A percentile compares a stretch with the other conserved stretches of the same genome.
Evolutionary conservation across 2,888 invertebrate species (phyloP).

Genomic region (Notodonta ziczac): DNA sequence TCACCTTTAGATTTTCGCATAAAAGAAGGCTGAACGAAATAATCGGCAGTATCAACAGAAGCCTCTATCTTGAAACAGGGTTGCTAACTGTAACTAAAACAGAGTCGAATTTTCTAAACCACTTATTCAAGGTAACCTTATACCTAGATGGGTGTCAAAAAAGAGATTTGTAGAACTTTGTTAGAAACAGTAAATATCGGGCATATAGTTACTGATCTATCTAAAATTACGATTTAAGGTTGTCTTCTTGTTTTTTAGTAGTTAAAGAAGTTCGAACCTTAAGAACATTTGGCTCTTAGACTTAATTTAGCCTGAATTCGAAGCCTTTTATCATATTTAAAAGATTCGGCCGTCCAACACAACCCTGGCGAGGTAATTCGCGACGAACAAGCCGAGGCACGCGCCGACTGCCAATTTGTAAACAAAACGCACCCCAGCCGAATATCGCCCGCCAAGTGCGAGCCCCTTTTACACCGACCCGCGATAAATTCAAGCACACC

Average conservation of each 20-base stretch:
- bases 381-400: constrained; percentile 52
- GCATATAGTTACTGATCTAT: too few relatives aligned
- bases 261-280: too few relatives aligned
- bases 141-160: too few relatives aligned
- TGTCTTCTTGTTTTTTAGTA: too few relatives aligned
- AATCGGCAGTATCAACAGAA: constrained; percentile 63
- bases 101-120: background rate
- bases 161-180: too few relatives aligned
- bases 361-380: constrained; percentile 49
- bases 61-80: constrained; percentile 53
- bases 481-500: constrained; percentile 70
- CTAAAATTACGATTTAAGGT: too few relatives aligned
- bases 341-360: constrained; percentile 24
- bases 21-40: constrained; percentile 72
- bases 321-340: background rate
- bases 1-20: constrained; percentile 61
- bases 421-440: constrained; percentile 76
- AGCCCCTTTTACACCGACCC: constrained; percentile 62
- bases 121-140: too few relatives aligned
- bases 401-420: constrained; percentile 77
- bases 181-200: too few relatives aligned
- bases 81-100: constrained; percentile 1
- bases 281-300: too few relatives aligned
- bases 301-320: too few relatives aligned
- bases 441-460: constrained; percentile 64